Evolutionary conservation across 2,797 vertebrate species (phyloP), one percentile per base, ranked within the genome.

Genomic region (Gorsachius magnificus): DNA sequence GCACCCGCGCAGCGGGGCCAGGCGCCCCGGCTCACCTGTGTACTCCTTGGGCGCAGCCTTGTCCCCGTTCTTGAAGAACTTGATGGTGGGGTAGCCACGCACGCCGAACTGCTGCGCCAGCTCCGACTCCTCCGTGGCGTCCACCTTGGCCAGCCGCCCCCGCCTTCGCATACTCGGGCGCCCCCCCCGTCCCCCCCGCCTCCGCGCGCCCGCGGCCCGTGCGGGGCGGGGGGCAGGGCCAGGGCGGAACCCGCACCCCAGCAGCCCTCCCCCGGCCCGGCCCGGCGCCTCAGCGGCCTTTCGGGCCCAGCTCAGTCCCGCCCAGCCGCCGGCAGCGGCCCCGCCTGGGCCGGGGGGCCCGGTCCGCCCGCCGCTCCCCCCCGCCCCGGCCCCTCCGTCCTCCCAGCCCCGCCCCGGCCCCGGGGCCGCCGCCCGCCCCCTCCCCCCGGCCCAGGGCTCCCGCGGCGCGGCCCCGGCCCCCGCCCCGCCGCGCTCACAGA

Each of bases 71-170:
- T 98, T 99, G 95, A 99, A 99, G 98, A 99, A 99, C 94, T 99
- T 99, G 98, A 99, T 99, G 63, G 99, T 99, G 74, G 99, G 99
- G 95, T 99, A 99, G 5, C 99, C 99, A 0, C 99, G 98, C 26
- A 99, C 99, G 0, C 99, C 99, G 2, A 98, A 99, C 95, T 99
- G 98, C 94, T 99, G 99, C 24, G 99, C 99, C 89, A 99, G 98
- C 11, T 99, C 99, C 0, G 99, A 98, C 98, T 99, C 99, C 92
- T 99, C 99, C 0, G 99, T 99, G 90, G 99, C 99, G 1, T 99
- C 99, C 48, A 99, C 99, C 96, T 99, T 99, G 25, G 93, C 99
- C 94, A 99, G 97, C 12, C 99, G 98, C 99, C 1, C 99, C 99
- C 0, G 99, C 99, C 97, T 99, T 99, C 83, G 98, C 99, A 2